Evolutionary conservation across 2,888 invertebrate species (phyloP).

Genomic region (Volucella bombylans): DNA sequence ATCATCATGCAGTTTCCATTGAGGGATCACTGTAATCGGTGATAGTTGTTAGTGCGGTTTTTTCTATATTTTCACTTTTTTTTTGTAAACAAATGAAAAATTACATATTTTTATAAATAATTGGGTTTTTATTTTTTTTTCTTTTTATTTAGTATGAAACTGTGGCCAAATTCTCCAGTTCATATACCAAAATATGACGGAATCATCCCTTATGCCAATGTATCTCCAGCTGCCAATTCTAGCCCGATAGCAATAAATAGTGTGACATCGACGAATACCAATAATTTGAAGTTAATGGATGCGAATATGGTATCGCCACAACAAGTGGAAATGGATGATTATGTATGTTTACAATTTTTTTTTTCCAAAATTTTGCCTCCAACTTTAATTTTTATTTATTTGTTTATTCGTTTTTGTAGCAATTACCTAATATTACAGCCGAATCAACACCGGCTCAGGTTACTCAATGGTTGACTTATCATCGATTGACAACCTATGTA

Average conservation of each 20-base stretch:
- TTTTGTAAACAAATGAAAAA: background rate
- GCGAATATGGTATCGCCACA: slow-evolving; percentile 81
- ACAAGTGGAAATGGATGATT: slow-evolving; percentile 81
- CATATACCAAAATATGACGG: slow-evolving; percentile 82
- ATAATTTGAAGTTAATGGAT: slow-evolving; percentile 82
- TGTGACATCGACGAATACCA: slow-evolving; percentile 82
- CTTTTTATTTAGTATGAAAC: slow-evolving; percentile 79
- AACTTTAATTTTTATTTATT: slow-evolving; percentile 8
- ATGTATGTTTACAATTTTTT: slow-evolving; percentile 77
- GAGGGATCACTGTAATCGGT: slow-evolving; percentile 76
- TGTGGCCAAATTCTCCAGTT: slow-evolving; percentile 82
- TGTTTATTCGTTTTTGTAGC: slow-evolving; percentile 42
- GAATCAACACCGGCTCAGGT: slow-evolving; percentile 89
- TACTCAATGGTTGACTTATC: slow-evolving; percentile 89
- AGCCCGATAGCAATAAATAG: slow-evolving; percentile 82
- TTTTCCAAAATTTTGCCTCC: background rate
- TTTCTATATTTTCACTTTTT: background rate
- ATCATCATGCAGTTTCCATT: slow-evolving; percentile 77
- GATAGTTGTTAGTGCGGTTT: slow-evolving; percentile 55
- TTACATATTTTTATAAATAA: slow-evolving; percentile 27
- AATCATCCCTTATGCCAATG: slow-evolving; percentile 79
- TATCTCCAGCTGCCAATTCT: slow-evolving; percentile 79
- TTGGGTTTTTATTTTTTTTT: slow-evolving; percentile 39
- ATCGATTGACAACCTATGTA: slow-evolving; percentile 90
- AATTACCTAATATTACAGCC: slow-evolving; percentile 83